phyloP scores from a whole-genome alignment of 2,888 invertebrate species.

The Electrophaes corylata region DNA sequence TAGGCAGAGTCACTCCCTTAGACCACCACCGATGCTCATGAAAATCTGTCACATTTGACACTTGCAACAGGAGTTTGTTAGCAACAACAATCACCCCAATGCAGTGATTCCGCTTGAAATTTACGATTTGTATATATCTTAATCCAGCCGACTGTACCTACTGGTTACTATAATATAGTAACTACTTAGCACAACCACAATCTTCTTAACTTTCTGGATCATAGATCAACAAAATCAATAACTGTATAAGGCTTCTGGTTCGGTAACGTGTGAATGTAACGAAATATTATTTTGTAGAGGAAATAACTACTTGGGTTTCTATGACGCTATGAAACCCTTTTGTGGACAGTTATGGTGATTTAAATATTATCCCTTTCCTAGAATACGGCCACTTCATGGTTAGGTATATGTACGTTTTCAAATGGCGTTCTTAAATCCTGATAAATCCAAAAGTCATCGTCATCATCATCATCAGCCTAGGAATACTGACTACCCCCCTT shows the following conservation, averaged over 20 bases:
- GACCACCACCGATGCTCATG: too few relatives aligned
- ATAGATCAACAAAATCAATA: slow-evolving; percentile 53
- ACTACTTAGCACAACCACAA: not conserved
- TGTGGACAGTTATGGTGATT: slow-evolving; percentile 28
- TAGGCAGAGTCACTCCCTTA: too few relatives aligned
- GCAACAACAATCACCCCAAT: too few relatives aligned
- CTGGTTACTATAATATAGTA: too few relatives aligned
- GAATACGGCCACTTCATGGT: slow-evolving; percentile 10
- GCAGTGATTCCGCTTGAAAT: too few relatives aligned
- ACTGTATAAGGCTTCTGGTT: slow-evolving; percentile 54
- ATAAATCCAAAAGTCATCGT: too few relatives aligned
- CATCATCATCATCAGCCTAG: too few relatives aligned
- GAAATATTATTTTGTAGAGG: slow-evolving; percentile 55
- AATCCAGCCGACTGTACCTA: too few relatives aligned
- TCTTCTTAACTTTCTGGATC: slow-evolving; percentile 5
- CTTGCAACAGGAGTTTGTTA: too few relatives aligned
- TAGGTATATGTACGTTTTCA: slow-evolving; percentile 1
- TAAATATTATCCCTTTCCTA: slow-evolving; percentile 17
- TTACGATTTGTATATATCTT: too few relatives aligned
- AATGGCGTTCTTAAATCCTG: not conserved
- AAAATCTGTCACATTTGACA: too few relatives aligned
- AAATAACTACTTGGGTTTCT: slow-evolving; percentile 51
- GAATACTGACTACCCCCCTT: too few relatives aligned
- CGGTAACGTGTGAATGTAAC: slow-evolving; percentile 52
- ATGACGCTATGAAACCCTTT: slow-evolving; percentile 49